Base-by-base conservation (phyloP, 1,140 invertebrate species). In the Lycorma delicatula region DNA sequence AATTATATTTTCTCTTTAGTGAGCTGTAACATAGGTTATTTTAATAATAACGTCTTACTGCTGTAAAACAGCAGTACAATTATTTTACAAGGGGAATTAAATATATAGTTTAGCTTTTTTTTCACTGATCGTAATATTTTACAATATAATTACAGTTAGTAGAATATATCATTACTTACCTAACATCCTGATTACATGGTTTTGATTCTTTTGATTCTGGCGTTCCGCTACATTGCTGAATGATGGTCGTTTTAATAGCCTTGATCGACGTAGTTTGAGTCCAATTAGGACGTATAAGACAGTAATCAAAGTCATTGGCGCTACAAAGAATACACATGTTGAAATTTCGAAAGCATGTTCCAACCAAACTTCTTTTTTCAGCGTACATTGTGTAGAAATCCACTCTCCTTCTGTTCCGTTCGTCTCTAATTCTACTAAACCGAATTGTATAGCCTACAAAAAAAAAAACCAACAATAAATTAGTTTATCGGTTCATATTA, bases 251-350 rank as follows among this genome's bases (percentile, higher is more conserved):
- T 77, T 79, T 41, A 78, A 72, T 57, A 79, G 69, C 34, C 72
- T 78, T 0, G 85, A 82, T 51, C 79, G 73, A 60, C 82, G 80
- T 29, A 93, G 71, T 63, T 84, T 82, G 13, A 89, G 67, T 6
- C 85, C 90, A 65, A 94, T 93, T 52, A 90, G 72, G n/a, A 86
- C 76, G 69, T 95, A 93, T 1, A 93, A 76, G 2, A 86, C 83
- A 4, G 84, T 87, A 64, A 94, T 93, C 28, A 93, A 72, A 13
- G 85, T 82, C 88, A 94, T 91, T 1, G 91, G 91, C 2, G 83
- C 75, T 5, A 90, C 79, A 69, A 94, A 94, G 71, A 93, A 91
- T 20, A 93, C 68, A 60, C 91, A 80, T 0, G 88, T 89, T 1
- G 89, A 91, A 55, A 92, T 78, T 65, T 88, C 85, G 66, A 93